A percentile compares a stretch with the other conserved stretches of the same genome.
phyloP scores from a whole-genome alignment of 2,113 vertebrate genomes.

The Planiliza haematocheilus region DNA sequence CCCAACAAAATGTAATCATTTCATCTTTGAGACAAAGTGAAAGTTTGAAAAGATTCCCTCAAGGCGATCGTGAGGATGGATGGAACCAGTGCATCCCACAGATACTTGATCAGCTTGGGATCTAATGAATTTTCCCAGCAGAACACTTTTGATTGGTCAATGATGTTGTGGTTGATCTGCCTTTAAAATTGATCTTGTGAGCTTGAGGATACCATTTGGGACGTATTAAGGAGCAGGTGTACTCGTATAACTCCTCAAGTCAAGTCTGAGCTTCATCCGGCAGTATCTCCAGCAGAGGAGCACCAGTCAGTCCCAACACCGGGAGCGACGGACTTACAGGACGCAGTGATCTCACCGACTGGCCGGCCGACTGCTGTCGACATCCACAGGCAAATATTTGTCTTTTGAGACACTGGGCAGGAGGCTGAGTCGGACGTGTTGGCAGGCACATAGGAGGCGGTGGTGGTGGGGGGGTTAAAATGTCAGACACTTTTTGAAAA shows the following conservation, averaged over 20 bases:
- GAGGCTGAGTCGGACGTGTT: conserved; percentile 38
- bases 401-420: conserved; percentile 60
- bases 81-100: too few relatives aligned
- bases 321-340: conserved; percentile 32
- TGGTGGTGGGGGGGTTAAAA: conserved; percentile 19
- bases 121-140: too few relatives aligned
- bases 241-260: not conserved
- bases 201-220: too few relatives aligned
- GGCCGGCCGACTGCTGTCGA: conserved; percentile 47
- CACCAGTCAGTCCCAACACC: conserved; percentile 10
- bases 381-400: conserved; percentile 76
- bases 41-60: too few relatives aligned
- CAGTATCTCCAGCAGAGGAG: conserved; percentile 1
- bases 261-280: not conserved
- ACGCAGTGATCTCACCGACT: conserved; percentile 45
- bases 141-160: too few relatives aligned
- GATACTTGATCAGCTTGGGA: too few relatives aligned
- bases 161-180: too few relatives aligned
- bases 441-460: conserved; percentile 38
- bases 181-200: not conserved
- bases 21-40: too few relatives aligned
- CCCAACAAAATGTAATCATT: too few relatives aligned
- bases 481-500: conserved; percentile 7
- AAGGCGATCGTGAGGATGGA: too few relatives aligned
- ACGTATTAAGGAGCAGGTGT: not conserved